phyloP scores from a whole-genome alignment of 1,140 invertebrate species.

The Drosophila melanogaster region Release_6_plus_ISO1_MT NT_033777.3:20766501-20767000 shows the following conservation, averaged over 20 bases:
- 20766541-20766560: slow-evolving; percentile 76
- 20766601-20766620: slow-evolving; percentile 52
- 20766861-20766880: neutral
- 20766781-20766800: slow-evolving; percentile 57
- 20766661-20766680: slow-evolving; percentile 27
- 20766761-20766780: slow-evolving; percentile 81
- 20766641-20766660: neutral
- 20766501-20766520: slow-evolving; percentile 69
- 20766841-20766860: slow-evolving; percentile 55
- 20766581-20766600: slow-evolving; percentile 55
- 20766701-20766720: slow-evolving; percentile 37
- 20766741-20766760: slow-evolving; percentile 59
- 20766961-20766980: slow-evolving; percentile 63
- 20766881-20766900: slow-evolving; percentile 29
- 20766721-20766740: slow-evolving; percentile 20
- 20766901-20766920: slow-evolving; percentile 48
- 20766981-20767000: slow-evolving; percentile 45
- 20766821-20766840: slow-evolving; percentile 46
- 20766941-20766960: slow-evolving; percentile 66
- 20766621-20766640: neutral
- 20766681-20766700: slow-evolving; percentile 57
- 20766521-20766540: slow-evolving; percentile 45
- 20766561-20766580: slow-evolving; percentile 79
- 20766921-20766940: slow-evolving; percentile 75
- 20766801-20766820: slow-evolving; percentile 49